Percentiles rank a stretch among this genome's conserved stretches.
These are phyloP conservation scores for Amitus sp. DNA, from an alignment of 2,888 invertebrate genomes.

Conservation along the genomic window DNA sequence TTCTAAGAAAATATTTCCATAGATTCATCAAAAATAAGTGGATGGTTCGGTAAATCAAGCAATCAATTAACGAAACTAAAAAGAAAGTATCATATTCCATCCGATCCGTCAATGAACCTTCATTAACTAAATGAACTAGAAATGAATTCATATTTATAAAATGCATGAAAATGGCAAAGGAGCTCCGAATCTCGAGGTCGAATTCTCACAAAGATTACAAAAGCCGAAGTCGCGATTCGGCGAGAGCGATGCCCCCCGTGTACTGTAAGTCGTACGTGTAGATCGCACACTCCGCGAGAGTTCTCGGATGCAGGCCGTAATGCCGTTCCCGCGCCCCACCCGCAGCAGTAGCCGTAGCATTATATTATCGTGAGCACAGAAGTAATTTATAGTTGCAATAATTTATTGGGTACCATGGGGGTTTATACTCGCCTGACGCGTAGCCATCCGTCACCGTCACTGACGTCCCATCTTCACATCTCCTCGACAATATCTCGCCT, in stretches of 20 bases:
- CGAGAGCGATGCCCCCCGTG: constrained; percentile 39
- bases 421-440: constrained; percentile 66
- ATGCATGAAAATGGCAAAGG: too few relatives aligned
- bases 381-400: constrained; percentile 67
- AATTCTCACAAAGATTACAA: background rate
- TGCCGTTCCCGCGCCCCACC: constrained; percentile 45
- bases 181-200: background rate
- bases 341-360: constrained; percentile 63
- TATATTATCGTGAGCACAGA: constrained; percentile 65
- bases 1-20: too few relatives aligned
- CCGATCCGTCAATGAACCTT: too few relatives aligned
- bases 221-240: background rate
- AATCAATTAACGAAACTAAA: too few relatives aligned
- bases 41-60: too few relatives aligned
- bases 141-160: too few relatives aligned
- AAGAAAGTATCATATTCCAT: too few relatives aligned
- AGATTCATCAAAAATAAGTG: too few relatives aligned
- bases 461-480: constrained; percentile 63
- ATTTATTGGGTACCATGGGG: constrained; percentile 66
- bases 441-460: constrained; percentile 66
- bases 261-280: too few relatives aligned
- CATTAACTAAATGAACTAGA: too few relatives aligned
- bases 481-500: too few relatives aligned
- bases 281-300: too few relatives aligned
- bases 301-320: constrained; percentile 36